phyloP scores from a whole-genome alignment of 1,140 invertebrate genomes.

The Conopomorpha cramerella region DNA sequence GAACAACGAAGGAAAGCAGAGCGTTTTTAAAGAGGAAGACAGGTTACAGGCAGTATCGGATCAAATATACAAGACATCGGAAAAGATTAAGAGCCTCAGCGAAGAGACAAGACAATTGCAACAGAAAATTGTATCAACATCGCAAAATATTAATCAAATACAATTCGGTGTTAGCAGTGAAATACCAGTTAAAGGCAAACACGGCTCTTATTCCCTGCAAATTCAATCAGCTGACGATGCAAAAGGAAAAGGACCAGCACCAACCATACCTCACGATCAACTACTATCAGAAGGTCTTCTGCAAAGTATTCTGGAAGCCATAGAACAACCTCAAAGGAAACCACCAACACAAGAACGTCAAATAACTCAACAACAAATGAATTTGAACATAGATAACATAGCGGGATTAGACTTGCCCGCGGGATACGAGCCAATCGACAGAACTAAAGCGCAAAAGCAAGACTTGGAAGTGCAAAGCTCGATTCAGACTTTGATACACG shows the following conservation, averaged over 20 bases:
- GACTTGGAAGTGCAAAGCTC: slow-evolving; percentile 27
- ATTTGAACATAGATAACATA: slow-evolving; percentile 7
- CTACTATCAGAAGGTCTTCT: slow-evolving; percentile 76
- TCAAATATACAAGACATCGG: slow-evolving; percentile 41
- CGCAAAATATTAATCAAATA: slow-evolving; percentile 21
- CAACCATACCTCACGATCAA: slow-evolving; percentile 68
- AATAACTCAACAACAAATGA: slow-evolving; percentile 7
- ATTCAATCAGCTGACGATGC: slow-evolving; percentile 66
- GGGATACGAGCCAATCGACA: slow-evolving; percentile 43
- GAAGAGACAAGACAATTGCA: slow-evolving; percentile 40
- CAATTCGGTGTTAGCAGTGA: slow-evolving; percentile 33
- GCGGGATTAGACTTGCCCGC: slow-evolving; percentile 26
- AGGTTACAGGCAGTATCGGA: slow-evolving; percentile 25
- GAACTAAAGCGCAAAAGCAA: slow-evolving; percentile 17
- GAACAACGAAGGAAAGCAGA: slow-evolving; percentile 21
- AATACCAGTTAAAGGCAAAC: slow-evolving; percentile 66
- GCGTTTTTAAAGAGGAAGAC: slow-evolving; percentile 21
- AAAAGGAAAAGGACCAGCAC: slow-evolving; percentile 43
- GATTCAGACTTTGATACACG: slow-evolving; percentile 17
- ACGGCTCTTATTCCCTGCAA: slow-evolving; percentile 72
- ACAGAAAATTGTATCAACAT: slow-evolving; percentile 36
- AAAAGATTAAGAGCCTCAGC: slow-evolving; percentile 34
- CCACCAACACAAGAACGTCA: slow-evolving; percentile 5
- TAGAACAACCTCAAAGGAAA: slow-evolving; percentile 8
- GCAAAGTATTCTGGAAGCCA: slow-evolving; percentile 69